Evolutionary conservation across 2,888 invertebrate species (phyloP).

Genomic region (Campaea margaritaria): DNA sequence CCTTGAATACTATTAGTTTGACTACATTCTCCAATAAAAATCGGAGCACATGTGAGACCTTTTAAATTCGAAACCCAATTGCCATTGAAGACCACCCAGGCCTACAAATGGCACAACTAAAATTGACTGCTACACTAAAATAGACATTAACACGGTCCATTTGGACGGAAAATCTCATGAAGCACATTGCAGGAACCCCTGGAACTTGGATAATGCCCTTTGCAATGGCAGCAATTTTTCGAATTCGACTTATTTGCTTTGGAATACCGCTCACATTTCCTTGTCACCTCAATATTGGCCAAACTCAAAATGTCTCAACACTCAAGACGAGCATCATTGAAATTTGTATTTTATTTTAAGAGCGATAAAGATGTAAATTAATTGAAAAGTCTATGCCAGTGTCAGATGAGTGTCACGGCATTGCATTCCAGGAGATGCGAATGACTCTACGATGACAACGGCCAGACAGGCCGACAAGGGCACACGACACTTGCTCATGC

Average conservation of each 20-base stretch:
- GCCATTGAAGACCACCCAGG: constrained; percentile 66
- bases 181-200: constrained; percentile 54
- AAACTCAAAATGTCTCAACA: constrained; percentile 43
- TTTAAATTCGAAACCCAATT: constrained; percentile 56
- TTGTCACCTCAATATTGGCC: constrained; percentile 26
- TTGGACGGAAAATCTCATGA: constrained; percentile 53
- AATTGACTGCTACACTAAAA: constrained; percentile 41
- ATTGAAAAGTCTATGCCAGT: constrained; percentile 32
- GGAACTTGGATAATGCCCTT: constrained; percentile 72
- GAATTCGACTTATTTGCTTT: constrained; percentile 64
- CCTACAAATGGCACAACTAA: constrained; percentile 53
- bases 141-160: constrained; percentile 37
- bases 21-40: constrained; percentile 39
- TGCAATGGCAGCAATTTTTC: constrained; percentile 55
- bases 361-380: constrained; percentile 38
- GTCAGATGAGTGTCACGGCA: constrained; percentile 70
- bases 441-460: constrained; percentile 80
- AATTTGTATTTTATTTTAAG: constrained; percentile 28
- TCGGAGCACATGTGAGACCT: constrained; percentile 49
- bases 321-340: neutral
- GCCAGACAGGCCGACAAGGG: constrained; percentile 85
- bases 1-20: constrained; percentile 42
- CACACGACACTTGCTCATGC: constrained; percentile 66
- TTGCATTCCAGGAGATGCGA: constrained; percentile 81
- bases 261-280: constrained; percentile 66